Evolutionary conservation across 2,797 vertebrate genomes (phyloP).

Genomic region (Catostomus latipinnis): DNA sequence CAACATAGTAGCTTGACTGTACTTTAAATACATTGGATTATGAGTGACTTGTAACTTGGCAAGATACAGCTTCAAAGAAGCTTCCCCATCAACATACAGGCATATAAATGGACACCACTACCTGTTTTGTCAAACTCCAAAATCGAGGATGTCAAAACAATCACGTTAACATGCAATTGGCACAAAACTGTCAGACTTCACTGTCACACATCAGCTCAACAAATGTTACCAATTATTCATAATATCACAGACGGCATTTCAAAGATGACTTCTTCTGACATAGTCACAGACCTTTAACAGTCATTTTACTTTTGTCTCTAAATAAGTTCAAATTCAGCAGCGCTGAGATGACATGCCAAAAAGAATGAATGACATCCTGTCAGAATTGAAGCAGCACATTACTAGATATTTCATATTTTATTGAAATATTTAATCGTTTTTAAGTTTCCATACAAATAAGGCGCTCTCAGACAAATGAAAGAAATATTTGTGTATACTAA

Average conservation of each 20-base stretch:
- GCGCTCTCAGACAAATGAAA: slow-evolving; percentile 55
- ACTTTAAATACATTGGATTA: too few relatives aligned
- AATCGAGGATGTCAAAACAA: slow-evolving; percentile 49
- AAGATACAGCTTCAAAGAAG: not conserved
- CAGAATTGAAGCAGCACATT: slow-evolving; percentile 34
- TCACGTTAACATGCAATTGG: slow-evolving; percentile 46
- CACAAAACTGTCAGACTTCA: slow-evolving; percentile 46
- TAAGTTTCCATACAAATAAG: slow-evolving; percentile 49
- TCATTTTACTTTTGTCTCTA: slow-evolving; percentile 56
- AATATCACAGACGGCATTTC: slow-evolving; percentile 44
- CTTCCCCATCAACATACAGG: not conserved
- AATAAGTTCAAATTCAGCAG: slow-evolving; percentile 52
- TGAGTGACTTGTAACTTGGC: too few relatives aligned
- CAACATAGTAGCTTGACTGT: too few relatives aligned
- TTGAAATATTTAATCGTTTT: slow-evolving; percentile 48
- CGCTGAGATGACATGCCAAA: slow-evolving; percentile 18
- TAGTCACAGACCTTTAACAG: slow-evolving; percentile 41
- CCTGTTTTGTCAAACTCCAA: slow-evolving; percentile 40
- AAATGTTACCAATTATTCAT: slow-evolving; percentile 54
- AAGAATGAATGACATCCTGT: slow-evolving; percentile 43
- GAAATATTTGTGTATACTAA: slow-evolving; percentile 54
- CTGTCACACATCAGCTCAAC: slow-evolving; percentile 54
- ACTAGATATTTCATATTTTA: slow-evolving; percentile 43
- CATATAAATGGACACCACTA: not conserved
- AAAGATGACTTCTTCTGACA: slow-evolving; percentile 48